These are phyloP conservation scores for Ectobius pallidus DNA, from an alignment of 2,888 invertebrate genomes.

Conservation along the genomic window DNA sequence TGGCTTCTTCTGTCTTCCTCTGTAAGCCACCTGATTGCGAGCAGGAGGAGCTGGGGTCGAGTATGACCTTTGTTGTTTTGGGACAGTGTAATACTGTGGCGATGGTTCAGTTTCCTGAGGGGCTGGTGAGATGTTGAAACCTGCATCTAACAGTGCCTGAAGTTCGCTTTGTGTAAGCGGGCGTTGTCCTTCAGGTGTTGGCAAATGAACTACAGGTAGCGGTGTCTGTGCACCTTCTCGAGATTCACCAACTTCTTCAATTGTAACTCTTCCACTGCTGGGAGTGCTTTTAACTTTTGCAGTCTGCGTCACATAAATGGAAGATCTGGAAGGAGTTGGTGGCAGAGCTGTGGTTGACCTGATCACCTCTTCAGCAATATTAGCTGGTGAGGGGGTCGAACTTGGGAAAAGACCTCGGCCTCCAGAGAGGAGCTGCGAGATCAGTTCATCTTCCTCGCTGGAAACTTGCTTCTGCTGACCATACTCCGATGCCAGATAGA, in stretches of 20 bases:
- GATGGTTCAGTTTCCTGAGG: conserved; percentile 5
- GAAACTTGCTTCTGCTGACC: background rate
- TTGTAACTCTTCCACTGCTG: background rate
- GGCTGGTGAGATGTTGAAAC: conserved; percentile 41
- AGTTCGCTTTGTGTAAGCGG: conserved; percentile 43
- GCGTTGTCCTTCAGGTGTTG: conserved; percentile 42
- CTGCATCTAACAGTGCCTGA: conserved; percentile 42
- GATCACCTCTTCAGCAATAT: background rate
- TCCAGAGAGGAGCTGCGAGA: conserved; percentile 29
- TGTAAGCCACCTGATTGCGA: conserved; percentile 15
- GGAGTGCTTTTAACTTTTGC: background rate
- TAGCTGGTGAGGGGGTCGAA: conserved; percentile 3
- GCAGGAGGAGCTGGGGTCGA: conserved; percentile 32
- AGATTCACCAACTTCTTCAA: conserved; percentile 13
- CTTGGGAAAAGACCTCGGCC: conserved; percentile 22
- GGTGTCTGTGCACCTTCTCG: background rate
- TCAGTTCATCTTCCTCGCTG: conserved; percentile 28
- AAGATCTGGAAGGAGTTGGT: conserved; percentile 35
- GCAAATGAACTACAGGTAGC: conserved; percentile 41
- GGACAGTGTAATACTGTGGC: conserved; percentile 5
- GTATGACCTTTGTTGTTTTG: conserved; percentile 38
- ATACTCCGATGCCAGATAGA: conserved; percentile 2
- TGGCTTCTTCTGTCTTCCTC: background rate
- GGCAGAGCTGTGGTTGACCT: conserved; percentile 22
- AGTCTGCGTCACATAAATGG: conserved; percentile 40